phyloP scores from a whole-genome alignment of 2,888 invertebrate genomes.

The Hemaris fuciformis region DNA sequence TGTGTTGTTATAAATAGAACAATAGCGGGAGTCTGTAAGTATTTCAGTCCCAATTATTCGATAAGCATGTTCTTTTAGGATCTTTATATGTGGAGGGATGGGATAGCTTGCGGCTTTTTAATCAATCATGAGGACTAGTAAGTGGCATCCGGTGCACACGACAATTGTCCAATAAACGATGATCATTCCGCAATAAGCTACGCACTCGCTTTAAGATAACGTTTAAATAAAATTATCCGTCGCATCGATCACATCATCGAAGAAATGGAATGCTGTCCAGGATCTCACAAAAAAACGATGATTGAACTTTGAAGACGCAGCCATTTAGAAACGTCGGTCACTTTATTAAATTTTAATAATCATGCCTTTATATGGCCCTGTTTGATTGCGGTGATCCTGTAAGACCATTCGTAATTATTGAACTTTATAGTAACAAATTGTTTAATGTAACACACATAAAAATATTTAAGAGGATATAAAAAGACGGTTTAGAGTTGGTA shows the following conservation, averaged over 20 bases:
- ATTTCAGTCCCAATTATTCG: conserved; percentile 73
- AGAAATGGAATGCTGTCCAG: conserved; percentile 38
- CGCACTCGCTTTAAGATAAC: conserved; percentile 22
- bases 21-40: conserved; percentile 53
- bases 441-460: conserved; percentile 7
- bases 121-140: conserved; percentile 53
- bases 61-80: conserved; percentile 65
- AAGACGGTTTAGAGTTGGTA: neutral
- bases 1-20: neutral
- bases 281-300: conserved; percentile 29
- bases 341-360: conserved; percentile 24
- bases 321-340: conserved; percentile 34
- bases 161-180: conserved; percentile 57
- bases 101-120: conserved; percentile 75
- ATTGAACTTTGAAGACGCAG: conserved; percentile 25
- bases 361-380: conserved; percentile 10
- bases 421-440: conserved; percentile 9
- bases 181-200: conserved; percentile 32
- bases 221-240: conserved; percentile 27
- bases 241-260: conserved; percentile 28
- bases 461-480: neutral
- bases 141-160: conserved; percentile 58
- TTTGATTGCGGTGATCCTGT: conserved; percentile 8
- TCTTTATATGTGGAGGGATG: conserved; percentile 73
- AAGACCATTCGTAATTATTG: conserved; percentile 5